These are phyloP conservation scores for Spodoptera littoralis DNA, from an alignment of 2,888 invertebrate species.

Conservation along the genomic window DNA sequence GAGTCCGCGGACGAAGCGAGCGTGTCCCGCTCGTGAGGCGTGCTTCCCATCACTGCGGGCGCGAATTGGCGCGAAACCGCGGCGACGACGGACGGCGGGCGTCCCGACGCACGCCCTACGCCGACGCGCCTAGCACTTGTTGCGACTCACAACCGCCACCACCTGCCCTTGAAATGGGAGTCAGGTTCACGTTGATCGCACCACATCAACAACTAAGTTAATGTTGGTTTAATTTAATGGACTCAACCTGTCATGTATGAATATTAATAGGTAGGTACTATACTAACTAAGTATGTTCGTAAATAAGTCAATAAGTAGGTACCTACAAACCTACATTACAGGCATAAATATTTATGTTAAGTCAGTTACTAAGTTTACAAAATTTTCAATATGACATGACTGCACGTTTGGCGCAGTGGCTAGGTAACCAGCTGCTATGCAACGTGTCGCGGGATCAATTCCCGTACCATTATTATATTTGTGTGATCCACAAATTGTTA, in stretches of 20 bases:
- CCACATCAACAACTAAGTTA: constrained; percentile 31
- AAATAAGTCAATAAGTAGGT: too few species aligned
- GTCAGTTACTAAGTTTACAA: too few species aligned
- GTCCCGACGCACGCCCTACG: constrained; percentile 72
- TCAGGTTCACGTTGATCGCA: constrained; percentile 55
- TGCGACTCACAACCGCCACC: constrained; percentile 64
- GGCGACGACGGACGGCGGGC: constrained; percentile 54
- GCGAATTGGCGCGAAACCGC: constrained; percentile 79
- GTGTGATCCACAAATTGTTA: too few species aligned
- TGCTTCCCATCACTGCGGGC: constrained; percentile 81
- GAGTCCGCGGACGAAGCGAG: constrained; percentile 61
- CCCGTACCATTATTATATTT: too few species aligned
- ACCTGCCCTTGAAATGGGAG: constrained; percentile 74
- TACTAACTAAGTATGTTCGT: too few species aligned
- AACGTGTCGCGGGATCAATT: too few species aligned
- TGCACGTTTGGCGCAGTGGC: too few species aligned
- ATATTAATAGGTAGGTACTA: too few species aligned
- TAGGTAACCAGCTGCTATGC: too few species aligned
- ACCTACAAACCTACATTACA: too few species aligned
- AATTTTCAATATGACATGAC: too few species aligned
- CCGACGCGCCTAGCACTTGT: constrained; percentile 80
- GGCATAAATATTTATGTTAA: too few species aligned
- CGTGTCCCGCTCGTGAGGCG: constrained; percentile 79
- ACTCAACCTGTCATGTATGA: not conserved
- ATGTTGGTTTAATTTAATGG: constrained; percentile 21